These are phyloP conservation scores for Sarcophaga caerulescens DNA, from an alignment of 2,888 invertebrate genomes.

Conservation along the genomic window DNA sequence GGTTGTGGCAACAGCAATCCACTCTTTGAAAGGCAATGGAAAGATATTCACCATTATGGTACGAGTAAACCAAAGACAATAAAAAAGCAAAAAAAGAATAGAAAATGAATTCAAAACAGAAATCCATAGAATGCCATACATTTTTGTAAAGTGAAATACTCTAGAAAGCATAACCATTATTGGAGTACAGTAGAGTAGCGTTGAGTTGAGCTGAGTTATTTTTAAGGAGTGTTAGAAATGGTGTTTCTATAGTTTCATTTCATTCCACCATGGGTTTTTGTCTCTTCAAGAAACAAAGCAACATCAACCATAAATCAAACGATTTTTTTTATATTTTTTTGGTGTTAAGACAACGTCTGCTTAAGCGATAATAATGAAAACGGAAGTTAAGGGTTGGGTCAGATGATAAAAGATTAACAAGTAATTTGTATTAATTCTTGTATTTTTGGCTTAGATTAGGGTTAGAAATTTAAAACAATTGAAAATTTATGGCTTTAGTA, in stretches of 20 bases:
- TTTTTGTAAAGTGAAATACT: slow-evolving; percentile 35
- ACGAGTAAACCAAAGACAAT: slow-evolving; percentile 2
- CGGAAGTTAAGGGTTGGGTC: slow-evolving; percentile 67
- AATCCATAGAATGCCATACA: slow-evolving; percentile 30
- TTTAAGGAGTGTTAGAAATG: slow-evolving; percentile 65
- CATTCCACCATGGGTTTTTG: not conserved
- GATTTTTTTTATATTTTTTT: slow-evolving; percentile 37
- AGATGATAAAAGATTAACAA: slow-evolving; percentile 55
- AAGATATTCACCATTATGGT: not conserved
- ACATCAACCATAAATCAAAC: slow-evolving; percentile 63
- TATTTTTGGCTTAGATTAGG: slow-evolving; percentile 14
- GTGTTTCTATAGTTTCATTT: slow-evolving; percentile 58
- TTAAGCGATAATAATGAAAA: slow-evolving; percentile 37
- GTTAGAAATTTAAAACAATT: slow-evolving; percentile 33
- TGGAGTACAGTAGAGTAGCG: not conserved
- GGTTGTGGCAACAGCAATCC: slow-evolving; percentile 23
- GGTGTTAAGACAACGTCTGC: slow-evolving; percentile 26
- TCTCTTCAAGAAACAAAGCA: slow-evolving; percentile 24
- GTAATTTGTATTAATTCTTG: slow-evolving; percentile 58
- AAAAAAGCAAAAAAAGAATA: slow-evolving; percentile 34
- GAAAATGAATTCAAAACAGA: slow-evolving; percentile 27
- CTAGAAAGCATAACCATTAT: not conserved
- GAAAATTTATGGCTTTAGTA: slow-evolving; percentile 19
- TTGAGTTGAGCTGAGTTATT: slow-evolving; percentile 10
- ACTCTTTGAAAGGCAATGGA: slow-evolving; percentile 16